Conservation (phyloP, 2,888 invertebrate species). For the Micoletzkya japonica region DNA sequence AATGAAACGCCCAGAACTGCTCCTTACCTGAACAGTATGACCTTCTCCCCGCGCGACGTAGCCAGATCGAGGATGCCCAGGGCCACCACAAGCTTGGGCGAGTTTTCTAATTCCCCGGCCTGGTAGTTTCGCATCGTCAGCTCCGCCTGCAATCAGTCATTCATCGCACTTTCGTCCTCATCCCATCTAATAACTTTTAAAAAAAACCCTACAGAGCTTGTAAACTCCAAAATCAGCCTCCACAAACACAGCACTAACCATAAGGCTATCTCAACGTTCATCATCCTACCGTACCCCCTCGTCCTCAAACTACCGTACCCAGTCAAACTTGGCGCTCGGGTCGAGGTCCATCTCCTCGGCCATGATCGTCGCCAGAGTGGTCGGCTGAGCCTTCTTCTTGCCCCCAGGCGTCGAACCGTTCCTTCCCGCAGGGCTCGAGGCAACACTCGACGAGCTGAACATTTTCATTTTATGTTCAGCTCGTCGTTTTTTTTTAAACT, state of each 20-base stretch:
- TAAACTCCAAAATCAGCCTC: too few relatives aligned
- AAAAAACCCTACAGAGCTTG: too few relatives aligned
- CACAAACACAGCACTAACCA: too few relatives aligned
- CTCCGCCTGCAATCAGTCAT: conserved; percentile 64
- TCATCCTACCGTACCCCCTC: too few relatives aligned
- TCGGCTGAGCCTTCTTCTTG: conserved; percentile 14
- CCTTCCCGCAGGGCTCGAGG: too few relatives aligned
- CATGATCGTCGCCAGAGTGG: conserved; percentile 17
- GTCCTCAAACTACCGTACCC: conserved; percentile 33
- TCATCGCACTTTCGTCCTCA: background rate
- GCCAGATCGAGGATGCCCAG: conserved; percentile 88
- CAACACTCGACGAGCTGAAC: too few relatives aligned
- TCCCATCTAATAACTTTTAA: background rate
- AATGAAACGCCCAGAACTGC: too few relatives aligned
- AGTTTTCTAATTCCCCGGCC: conserved; percentile 86
- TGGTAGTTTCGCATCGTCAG: conserved; percentile 72
- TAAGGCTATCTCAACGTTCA: too few relatives aligned
- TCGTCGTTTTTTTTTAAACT: too few relatives aligned
- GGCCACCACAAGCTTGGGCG: conserved; percentile 91
- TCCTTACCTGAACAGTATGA: conserved; percentile 82
- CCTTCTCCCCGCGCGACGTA: conserved; percentile 82
- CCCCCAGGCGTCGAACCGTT: background rate
- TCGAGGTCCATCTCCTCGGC: conserved; percentile 35
- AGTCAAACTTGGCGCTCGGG: conserved; percentile 35
- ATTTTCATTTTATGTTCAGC: too few relatives aligned